Conservation (phyloP, 2,888 invertebrate genomes). For the Dioctria linearis region DNA sequence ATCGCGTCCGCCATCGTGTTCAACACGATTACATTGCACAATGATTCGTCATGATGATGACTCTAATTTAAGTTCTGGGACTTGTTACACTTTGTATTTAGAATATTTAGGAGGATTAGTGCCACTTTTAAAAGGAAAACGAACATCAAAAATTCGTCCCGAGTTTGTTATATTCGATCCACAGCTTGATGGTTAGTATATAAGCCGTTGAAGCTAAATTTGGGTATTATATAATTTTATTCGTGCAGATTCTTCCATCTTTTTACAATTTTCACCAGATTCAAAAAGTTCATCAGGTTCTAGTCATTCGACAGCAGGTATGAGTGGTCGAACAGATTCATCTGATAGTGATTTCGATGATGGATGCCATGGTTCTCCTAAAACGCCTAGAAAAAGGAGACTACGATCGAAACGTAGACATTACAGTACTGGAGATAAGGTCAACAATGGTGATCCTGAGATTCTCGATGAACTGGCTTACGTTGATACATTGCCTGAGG, state of each 20-base stretch:
- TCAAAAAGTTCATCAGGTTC: constrained; percentile 73
- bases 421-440: constrained; percentile 64
- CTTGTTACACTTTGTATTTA: constrained; percentile 90
- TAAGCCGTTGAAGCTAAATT: neutral
- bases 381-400: constrained; percentile 82
- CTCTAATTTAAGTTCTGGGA: constrained; percentile 78
- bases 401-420: constrained; percentile 72
- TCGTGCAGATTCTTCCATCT: constrained; percentile 64
- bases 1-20: constrained; percentile 88
- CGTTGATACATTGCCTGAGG: constrained; percentile 88
- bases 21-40: constrained; percentile 95
- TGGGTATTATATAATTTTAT: constrained; percentile 1
- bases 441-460: constrained; percentile 69
- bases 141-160: constrained; percentile 96
- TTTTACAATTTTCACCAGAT: constrained; percentile 69
- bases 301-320: constrained; percentile 72
- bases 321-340: constrained; percentile 74
- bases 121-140: constrained; percentile 93
- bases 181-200: constrained; percentile 79
- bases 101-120: constrained; percentile 97
- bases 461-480: constrained; percentile 82
- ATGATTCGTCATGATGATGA: constrained; percentile 95
- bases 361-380: constrained; percentile 80
- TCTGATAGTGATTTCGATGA: constrained; percentile 80
- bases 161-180: constrained; percentile 98